Evolutionary conservation across 2,113 vertebrate genomes (phyloP).

Genomic region (Microcebus murinus): DNA sequence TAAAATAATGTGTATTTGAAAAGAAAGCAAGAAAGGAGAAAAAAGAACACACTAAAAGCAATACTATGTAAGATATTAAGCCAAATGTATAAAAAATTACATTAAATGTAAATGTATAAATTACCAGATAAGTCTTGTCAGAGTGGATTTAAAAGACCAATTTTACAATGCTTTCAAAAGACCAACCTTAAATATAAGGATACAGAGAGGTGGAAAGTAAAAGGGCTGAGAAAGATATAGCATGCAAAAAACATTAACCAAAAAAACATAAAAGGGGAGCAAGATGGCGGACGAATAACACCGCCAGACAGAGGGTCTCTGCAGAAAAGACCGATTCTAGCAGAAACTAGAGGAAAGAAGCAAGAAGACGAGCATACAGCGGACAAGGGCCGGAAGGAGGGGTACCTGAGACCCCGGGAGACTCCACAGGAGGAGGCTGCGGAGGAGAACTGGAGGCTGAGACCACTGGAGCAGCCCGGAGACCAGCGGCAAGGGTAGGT

Average conservation of each 20-base stretch:
- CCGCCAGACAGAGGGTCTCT: no score
- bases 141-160: neutral
- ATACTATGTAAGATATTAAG: neutral
- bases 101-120: neutral
- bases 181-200: neutral
- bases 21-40: neutral
- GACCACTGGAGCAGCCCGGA: no score
- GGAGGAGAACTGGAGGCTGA: no score
- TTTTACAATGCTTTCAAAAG: neutral
- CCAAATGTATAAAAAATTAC: neutral
- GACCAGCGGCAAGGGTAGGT: no score
- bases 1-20: neutral
- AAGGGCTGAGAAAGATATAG: neutral
- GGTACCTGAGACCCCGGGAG: no score
- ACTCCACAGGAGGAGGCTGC: no score
- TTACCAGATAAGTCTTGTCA: neutral
- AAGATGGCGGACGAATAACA: no score
- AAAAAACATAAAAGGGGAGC: neutral
- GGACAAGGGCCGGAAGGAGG: no score
- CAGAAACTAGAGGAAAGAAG: no score
- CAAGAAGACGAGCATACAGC: no score
- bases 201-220: neutral
- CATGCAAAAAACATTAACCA: neutral
- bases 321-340: no score
- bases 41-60: neutral